Percentiles rank a stretch among this genome's conserved stretches.
Evolutionary conservation across 2,113 vertebrate genomes (phyloP).

Genomic region (Galeopterus variegatus): DNA sequence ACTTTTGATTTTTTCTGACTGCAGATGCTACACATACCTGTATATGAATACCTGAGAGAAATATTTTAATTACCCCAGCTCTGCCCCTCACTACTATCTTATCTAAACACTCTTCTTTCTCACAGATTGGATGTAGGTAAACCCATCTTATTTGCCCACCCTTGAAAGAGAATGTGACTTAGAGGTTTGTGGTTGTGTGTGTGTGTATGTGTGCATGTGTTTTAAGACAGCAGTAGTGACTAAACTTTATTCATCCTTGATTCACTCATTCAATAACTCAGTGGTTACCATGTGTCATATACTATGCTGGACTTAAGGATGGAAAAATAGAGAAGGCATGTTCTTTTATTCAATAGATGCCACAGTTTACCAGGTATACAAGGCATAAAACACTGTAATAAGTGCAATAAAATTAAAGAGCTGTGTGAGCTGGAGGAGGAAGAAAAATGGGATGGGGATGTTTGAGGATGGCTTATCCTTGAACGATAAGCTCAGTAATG

Average conservation of each 20-base stretch:
- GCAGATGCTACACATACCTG: too few relatives aligned
- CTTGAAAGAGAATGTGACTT: too few relatives aligned
- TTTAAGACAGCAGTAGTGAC: neutral
- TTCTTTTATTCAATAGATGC: neutral
- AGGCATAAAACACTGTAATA: neutral
- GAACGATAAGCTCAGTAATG: neutral
- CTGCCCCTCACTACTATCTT: too few relatives aligned
- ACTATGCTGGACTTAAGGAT: neutral
- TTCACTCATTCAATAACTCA: neutral
- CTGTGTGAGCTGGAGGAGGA: neutral
- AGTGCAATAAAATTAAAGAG: neutral
- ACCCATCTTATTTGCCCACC: too few relatives aligned
- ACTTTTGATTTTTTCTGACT: too few relatives aligned
- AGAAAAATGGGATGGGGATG: neutral
- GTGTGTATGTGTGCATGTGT: neutral
- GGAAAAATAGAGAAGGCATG: neutral
- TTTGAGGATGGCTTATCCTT: neutral
- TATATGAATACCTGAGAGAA: too few relatives aligned
- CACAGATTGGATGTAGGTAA: too few relatives aligned
- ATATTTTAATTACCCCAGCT: too few relatives aligned
- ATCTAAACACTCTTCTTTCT: too few relatives aligned
- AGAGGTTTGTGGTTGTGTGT: neutral
- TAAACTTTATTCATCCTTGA: neutral
- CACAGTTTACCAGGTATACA: neutral
- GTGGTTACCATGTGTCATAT: neutral